Base-by-base conservation (phyloP, 2,888 invertebrate species). In the Empis livida region DNA sequence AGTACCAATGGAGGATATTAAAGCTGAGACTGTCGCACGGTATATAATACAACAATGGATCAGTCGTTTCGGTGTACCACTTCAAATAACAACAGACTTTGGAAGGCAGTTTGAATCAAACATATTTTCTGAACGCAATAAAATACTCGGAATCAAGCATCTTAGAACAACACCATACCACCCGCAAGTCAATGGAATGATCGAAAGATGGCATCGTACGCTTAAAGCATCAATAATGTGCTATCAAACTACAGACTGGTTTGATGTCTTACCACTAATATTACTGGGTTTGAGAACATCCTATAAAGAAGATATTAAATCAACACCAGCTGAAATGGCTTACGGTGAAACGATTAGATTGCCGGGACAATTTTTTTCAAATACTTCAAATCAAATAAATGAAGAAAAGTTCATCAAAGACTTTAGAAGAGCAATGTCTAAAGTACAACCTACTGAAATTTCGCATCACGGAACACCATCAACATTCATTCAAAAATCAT, bases 151-250 rank as follows among this genome's bases (percentile, higher is more conserved):
- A 43, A 52, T 48, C 38, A 55, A 57, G 48, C 59, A 56, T 49
- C 51, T 50, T 5, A 45, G 52, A 38, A 62, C 59, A 5, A 61
- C 63, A 1, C 52, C 61, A 11, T 64, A 65, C 49, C 63, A 67
- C 49, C 60, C 67, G 20, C 55, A 59, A 40, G 53, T 62, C 1
- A 69, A 71, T 44, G 67, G 66, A 1, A 56, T 67, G 45, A 57
- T 70, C 1, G 68, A 71, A 48, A 51, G 65, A 2, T 60, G 62
- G 44, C 68, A 71, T 49, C 54, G 70, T 3, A 56, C 59, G 10
- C 47, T 69, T 39, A 70, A 67, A 54, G 30, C 49, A 55, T 63
- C 2, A 10, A n/a, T 52, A 10, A 46, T 43, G 42, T 55, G 56
- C 37, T 55, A 58, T 39, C 46, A 53, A 5, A 47, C 45, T 1